Evolutionary conservation across 1,140 invertebrate species (phyloP).

Genomic region (Myzus persicae): DNA sequence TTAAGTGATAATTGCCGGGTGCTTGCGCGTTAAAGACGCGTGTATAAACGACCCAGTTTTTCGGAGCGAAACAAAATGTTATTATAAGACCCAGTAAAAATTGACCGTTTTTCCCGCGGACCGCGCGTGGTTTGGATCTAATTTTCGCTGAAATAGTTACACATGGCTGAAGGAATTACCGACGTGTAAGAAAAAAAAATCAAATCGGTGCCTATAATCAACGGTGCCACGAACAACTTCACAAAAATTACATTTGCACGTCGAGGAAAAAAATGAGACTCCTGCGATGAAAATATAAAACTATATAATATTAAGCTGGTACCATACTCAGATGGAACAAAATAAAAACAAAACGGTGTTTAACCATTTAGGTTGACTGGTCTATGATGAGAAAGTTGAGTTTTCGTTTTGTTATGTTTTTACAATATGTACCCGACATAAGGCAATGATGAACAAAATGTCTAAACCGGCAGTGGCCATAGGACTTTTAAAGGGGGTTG

Average conservation of each 20-base stretch:
- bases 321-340: background rate
- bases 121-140: background rate
- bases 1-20: background rate
- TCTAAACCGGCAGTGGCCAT: too few relatives aligned
- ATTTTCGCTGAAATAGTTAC: background rate
- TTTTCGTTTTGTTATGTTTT: background rate
- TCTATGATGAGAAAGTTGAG: background rate
- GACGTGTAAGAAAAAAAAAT: background rate
- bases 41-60: slow-evolving; percentile 1
- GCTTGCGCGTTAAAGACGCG: background rate
- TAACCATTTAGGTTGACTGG: background rate
- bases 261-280: background rate
- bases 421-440: background rate
- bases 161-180: background rate
- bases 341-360: background rate
- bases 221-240: background rate
- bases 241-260: background rate
- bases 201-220: background rate
- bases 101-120: background rate
- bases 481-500: too few relatives aligned
- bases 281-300: background rate
- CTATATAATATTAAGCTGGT: background rate
- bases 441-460: too few relatives aligned
- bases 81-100: background rate
- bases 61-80: background rate